Base-by-base conservation (phyloP, 2,888 invertebrate species). In the Protophormia terraenovae region DNA sequence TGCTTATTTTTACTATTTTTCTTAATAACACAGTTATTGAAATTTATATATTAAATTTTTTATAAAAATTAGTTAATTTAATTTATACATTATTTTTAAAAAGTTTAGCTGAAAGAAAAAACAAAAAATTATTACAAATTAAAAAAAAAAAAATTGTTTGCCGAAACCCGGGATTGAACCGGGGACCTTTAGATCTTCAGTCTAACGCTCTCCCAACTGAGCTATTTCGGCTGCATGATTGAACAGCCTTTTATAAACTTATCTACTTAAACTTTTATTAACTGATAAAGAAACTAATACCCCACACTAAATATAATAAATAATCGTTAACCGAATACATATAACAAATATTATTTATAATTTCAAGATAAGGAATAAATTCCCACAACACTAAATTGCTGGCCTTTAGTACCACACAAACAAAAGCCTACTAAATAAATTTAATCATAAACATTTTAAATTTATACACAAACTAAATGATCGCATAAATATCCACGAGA, bases 191-290 rank as follows among this genome's bases (percentile, higher is more conserved):
- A 95, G 95, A 95, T 95, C 95, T 95, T 95, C 95, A 95, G 95
- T 95, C 95, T 95, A 95, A 95, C 95, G 95, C 95, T 95, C 95
- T 95, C 95, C 95, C 95, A 95, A 95, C 95, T 95, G 95, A 95
- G 95, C 95, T 95, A 95, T 95, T 95, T 95, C 95, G 95, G 95
- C 94, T 5, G 6, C 22, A 47, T 35, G 19, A 1, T 12, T 6
- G 24, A n/a, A 4, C 0, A 12, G 3, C 16, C 2, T 2, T 0
- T 16, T 16, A 2, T 6, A 19, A 16, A 1, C 4, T 32, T 32
- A 53, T 3, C 14, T 14, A 14, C 6, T 32, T n/a, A n/a, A 41
- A 1, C 1, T n/a, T n/a, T n/a, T 16, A 16, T 16, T 4, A 55
- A 24, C 32, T 66, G 55, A 66, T 76, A 76, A 75, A 38, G 22